Conservation (phyloP, 2,113 vertebrate genomes). For the Anser brachyrhynchus region DNA sequence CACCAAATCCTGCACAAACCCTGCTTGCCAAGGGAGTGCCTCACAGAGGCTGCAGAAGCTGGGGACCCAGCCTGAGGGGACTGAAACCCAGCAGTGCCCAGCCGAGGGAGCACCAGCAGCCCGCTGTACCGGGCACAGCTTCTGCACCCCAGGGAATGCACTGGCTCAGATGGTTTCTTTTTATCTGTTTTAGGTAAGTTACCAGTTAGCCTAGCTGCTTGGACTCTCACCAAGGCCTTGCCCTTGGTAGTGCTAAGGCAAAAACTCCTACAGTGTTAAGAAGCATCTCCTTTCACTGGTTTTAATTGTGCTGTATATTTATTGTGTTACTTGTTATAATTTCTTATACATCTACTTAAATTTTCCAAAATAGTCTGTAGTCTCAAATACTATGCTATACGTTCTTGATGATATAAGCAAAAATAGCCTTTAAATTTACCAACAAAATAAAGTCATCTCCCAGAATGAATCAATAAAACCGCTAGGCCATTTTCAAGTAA, state of each 20-base stretch:
- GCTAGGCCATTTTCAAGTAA: slow-evolving; percentile 79
- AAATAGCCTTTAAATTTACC: slow-evolving; percentile 19
- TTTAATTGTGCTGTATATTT: neutral
- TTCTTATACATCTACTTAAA: neutral
- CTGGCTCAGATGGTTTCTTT: neutral
- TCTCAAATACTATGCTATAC: neutral
- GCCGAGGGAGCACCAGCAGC: neutral
- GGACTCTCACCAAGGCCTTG: neutral
- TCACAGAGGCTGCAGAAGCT: neutral
- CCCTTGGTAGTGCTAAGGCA: neutral
- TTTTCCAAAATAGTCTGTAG: neutral
- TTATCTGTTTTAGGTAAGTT: neutral
- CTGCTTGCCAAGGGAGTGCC: neutral
- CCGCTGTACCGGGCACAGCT: fast-evolving
- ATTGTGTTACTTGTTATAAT: neutral
- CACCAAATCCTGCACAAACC: neutral
- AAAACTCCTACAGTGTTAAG: neutral
- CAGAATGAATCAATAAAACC: slow-evolving; percentile 63
- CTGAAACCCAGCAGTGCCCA: neutral
- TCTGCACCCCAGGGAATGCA: neutral
- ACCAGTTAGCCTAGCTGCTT: neutral
- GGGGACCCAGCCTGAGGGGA: neutral
- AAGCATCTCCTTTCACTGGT: neutral
- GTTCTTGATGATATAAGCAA: neutral
- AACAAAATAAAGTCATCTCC: slow-evolving; percentile 44